phyloP scores from a whole-genome alignment of 2,888 invertebrate species.

The Pedicia rivosa region DNA sequence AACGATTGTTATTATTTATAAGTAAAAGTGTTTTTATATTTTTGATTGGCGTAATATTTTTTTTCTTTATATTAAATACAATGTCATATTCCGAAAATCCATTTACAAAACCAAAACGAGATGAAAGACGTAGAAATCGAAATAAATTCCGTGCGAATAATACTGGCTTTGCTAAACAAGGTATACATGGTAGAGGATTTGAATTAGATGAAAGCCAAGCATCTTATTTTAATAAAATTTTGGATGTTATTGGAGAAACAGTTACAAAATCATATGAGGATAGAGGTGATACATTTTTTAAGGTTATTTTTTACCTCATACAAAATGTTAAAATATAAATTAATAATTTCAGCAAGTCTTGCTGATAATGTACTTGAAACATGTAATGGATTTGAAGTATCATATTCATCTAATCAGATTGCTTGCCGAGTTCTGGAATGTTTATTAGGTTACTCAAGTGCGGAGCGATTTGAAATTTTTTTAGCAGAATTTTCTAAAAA shows the following conservation, averaged over 20 bases:
- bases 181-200: slow-evolving; percentile 52
- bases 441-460: slow-evolving; percentile 50
- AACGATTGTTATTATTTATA: no score
- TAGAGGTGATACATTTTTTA: slow-evolving; percentile 35
- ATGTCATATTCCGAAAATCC: no score
- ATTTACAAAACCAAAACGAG: no score
- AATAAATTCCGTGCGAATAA: no score
- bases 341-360: slow-evolving; percentile 30
- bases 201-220: slow-evolving; percentile 57
- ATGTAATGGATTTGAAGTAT: slow-evolving; percentile 51
- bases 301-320: slow-evolving; percentile 2
- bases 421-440: slow-evolving; percentile 62
- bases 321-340: no score
- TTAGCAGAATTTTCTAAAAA: slow-evolving; percentile 44
- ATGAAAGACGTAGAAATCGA: no score
- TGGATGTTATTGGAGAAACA: slow-evolving; percentile 51
- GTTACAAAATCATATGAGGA: slow-evolving; percentile 56
- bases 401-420: slow-evolving; percentile 62
- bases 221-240: slow-evolving; percentile 58
- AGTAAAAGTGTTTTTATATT: no score
- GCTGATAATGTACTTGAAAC: slow-evolving; percentile 62
- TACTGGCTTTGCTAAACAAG: slow-evolving; percentile 61
- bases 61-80: no score
- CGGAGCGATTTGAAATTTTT: slow-evolving; percentile 44
- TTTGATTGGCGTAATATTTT: no score